Base-by-base conservation (phyloP, 2,888 invertebrate species). In the Platycheirus albimanus region DNA sequence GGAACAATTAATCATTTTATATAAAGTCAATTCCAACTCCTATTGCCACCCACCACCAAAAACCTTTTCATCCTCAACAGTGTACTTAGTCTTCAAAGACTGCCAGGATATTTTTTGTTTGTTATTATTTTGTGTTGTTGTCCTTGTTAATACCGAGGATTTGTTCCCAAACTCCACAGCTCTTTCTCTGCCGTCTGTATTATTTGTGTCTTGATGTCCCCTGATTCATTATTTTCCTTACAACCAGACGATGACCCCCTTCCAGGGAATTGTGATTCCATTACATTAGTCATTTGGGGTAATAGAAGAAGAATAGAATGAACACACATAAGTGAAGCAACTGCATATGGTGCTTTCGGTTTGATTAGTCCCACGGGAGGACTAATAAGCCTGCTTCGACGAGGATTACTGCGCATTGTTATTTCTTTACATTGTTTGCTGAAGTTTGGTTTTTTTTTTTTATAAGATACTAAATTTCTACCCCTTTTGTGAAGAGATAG, bases 1-100 rank as follows among this genome's bases (percentile, higher is more conserved):
- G 86, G 87, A 67, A 88, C 90, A 90, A 91, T 90, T 91, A 90
- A 90, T 90, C 91, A 90, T 90, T 90, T 90, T 89, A 89, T 89
- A 89, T 88, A 88, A 88, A 89, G 91, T 85, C 85, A 83, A 83
- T 74, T 67, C 24, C 30, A 64, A 19, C n/a, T 36, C 17, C 41
- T 20, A 30, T n/a, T n/a, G n/a, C n/a, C n/a, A n/a, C n/a, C n/a
- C 63, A 47, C 36, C 28, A 63, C 45, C 58, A 20, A 61, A 63
- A 24, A 47, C 17, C 52, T 71, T 52, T 15, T 66, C 36, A 66
- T 71, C 58, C 38, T 72, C 61, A 69, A 38, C 56, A 71, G 84
- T n/a, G n/a, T n/a, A n/a, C n/a, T n/a, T 52, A 66, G 52, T 52
- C 70, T 67, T 74, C 41, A 43, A 54, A 70, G 54, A 63, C 71